Percentiles rank a stretch among this genome's conserved stretches.
Evolutionary conservation across 92 coral and sea anemone species (phyloP).

Genomic region (Epizoanthus scotinus): DNA sequence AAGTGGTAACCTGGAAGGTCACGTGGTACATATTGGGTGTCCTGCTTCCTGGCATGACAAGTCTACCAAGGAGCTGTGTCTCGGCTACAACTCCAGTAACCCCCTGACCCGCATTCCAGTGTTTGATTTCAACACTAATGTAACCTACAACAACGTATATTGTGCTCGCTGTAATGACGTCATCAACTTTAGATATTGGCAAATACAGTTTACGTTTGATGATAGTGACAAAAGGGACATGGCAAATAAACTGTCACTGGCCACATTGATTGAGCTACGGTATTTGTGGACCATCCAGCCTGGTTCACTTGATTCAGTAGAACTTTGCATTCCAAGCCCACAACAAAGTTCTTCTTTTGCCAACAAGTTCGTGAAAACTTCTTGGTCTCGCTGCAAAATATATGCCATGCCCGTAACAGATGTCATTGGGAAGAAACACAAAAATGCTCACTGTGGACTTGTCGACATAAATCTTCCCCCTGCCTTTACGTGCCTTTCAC

Average conservation of each 20-base stretch:
- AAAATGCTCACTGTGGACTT: not conserved
- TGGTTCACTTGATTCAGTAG: not conserved
- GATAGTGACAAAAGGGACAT: not conserved
- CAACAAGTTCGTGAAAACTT: not conserved
- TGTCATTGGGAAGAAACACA: not conserved
- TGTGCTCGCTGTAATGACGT: not conserved
- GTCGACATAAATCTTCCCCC: not conserved
- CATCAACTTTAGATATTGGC: not conserved
- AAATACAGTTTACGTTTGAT: not conserved
- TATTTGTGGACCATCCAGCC: not conserved
- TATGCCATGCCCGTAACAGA: not conserved
- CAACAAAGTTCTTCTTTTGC: not conserved
- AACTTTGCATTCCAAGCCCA: not conserved
- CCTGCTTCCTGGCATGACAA: not conserved
- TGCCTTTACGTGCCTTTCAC: not conserved
- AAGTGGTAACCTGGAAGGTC: not conserved
- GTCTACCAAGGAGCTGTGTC: not conserved
- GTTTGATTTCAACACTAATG: not conserved
- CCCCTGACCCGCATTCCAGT: not conserved
- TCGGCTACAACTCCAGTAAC: not conserved
- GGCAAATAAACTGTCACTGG: not conserved
- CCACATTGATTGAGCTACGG: not conserved
- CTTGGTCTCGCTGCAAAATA: not conserved
- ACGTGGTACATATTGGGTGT: slow-evolving; percentile 3
- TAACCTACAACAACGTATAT: not conserved